phyloP scores from a whole-genome alignment of 1,140 invertebrate genomes.

The Telenomus remus region DNA sequence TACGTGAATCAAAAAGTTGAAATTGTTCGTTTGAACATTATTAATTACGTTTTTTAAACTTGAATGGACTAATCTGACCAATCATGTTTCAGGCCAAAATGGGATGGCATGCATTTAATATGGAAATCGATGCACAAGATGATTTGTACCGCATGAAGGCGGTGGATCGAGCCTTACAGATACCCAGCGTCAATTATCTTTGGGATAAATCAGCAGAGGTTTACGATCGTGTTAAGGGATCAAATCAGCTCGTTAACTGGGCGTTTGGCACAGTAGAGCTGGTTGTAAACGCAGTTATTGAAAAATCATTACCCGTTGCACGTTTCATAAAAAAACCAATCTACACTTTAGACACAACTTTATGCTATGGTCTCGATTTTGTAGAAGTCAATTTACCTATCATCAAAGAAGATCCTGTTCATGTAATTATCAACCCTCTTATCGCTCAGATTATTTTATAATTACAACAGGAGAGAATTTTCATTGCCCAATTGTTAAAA shows the following conservation, averaged over 20 bases:
- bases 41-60: too few relatives aligned
- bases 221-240: constrained; percentile 63
- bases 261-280: constrained; percentile 64
- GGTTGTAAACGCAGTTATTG: constrained; percentile 60
- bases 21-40: too few relatives aligned
- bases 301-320: constrained; percentile 66
- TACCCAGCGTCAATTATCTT: constrained; percentile 67
- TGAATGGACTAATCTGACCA: too few relatives aligned
- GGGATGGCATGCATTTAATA: constrained; percentile 7
- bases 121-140: constrained; percentile 54
- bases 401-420: constrained; percentile 68
- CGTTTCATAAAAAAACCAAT: constrained; percentile 68
- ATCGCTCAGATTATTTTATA: not conserved
- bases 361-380: constrained; percentile 69
- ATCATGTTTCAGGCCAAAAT: too few relatives aligned
- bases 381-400: constrained; percentile 68
- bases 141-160: constrained; percentile 62
- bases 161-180: constrained; percentile 63
- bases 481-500: too few relatives aligned
- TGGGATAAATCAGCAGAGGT: constrained; percentile 66
- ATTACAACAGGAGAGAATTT: too few relatives aligned
- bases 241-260: constrained; percentile 64
- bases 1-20: too few relatives aligned
- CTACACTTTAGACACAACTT: constrained; percentile 66
- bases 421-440: constrained; percentile 52